phyloP scores from a whole-genome alignment of 2,797 vertebrate species.

The Anguilla anguilla region DNA sequence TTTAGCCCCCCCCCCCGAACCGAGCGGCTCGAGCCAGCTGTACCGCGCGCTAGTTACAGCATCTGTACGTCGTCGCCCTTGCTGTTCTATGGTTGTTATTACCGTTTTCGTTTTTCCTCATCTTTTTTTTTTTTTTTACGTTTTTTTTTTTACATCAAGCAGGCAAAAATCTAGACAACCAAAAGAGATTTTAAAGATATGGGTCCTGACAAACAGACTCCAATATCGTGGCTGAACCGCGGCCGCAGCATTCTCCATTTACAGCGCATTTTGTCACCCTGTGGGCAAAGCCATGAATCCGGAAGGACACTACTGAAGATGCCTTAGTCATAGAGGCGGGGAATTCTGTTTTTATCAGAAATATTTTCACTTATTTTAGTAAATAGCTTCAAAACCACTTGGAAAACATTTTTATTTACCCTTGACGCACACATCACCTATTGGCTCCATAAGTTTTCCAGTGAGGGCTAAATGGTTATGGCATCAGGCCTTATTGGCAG shows the following conservation, averaged over 20 bases:
- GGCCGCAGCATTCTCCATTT: not conserved
- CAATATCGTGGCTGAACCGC: not conserved
- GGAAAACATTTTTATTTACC: not conserved
- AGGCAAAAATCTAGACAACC: not conserved
- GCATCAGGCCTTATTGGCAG: not conserved
- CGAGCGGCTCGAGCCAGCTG: not conserved
- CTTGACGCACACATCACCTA: not conserved
- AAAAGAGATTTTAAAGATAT: not conserved
- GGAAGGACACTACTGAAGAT: slow-evolving; percentile 62
- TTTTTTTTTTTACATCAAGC: not conserved
- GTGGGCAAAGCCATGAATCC: slow-evolving; percentile 34
- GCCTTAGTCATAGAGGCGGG: slow-evolving; percentile 65
- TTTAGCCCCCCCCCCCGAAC: not conserved
- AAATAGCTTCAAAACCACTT: not conserved
- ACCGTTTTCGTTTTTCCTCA: not conserved
- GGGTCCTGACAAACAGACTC: not conserved
- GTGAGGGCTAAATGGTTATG: not conserved
- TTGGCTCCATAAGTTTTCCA: not conserved
- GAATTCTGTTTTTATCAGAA: slow-evolving; percentile 40
- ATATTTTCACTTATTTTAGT: not conserved
- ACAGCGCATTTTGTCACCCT: not conserved
- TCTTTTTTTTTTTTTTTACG: not conserved
- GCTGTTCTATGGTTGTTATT: not conserved
- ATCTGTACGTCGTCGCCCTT: not conserved
- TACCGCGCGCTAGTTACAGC: not conserved